Base-by-base conservation (phyloP, 2,888 invertebrate genomes). In the Drosophila ustulata region DNA sequence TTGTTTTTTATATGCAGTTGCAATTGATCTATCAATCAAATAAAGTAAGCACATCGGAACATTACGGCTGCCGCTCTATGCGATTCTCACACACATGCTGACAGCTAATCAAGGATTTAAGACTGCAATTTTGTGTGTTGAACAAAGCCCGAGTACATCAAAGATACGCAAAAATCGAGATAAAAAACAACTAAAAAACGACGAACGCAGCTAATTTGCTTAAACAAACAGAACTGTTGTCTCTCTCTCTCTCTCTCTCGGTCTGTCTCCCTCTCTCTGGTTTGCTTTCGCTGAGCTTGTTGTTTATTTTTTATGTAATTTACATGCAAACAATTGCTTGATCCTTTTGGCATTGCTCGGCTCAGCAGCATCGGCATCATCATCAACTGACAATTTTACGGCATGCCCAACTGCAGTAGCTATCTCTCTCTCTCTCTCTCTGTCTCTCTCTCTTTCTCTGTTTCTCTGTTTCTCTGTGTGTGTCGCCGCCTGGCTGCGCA, bases 301-400 rank as follows among this genome's bases (percentile, higher is more conserved):
- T 25, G 23, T 61, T 46, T 53, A 43, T 53, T 58, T 67, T 68
- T 64, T 66, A 67, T 75, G 77, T 88, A 85, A 83, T 85, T 83
- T 78, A 66, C 75, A 85, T 73, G 78, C 82, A 85, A 83, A 82
- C 86, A 84, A 86, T 80, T 80, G 80, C 66, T 71, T 68, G 70
- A 82, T 80, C 56, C 69, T 65, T 66, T 66, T 67, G 32, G 30
- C 32, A 32, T 46, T 46, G 23, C 23, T 23, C 30, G 30, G 30
- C 30, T 30, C 30, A 6, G 25, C 6, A 5, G 26, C 9, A 18
- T 45, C 25, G 25, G 47, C 39, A 62, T 52, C 87, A 71, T 79
- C 82, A 88, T 79, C 85, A 88, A 82, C 86, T 74, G 77, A 76
- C 85, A 88, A 85, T 88, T 83, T 72, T 66, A 57, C 64, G 53